Conservation (phyloP, 1,140 invertebrate species). For the Drosophila nebulosa region DNA sequence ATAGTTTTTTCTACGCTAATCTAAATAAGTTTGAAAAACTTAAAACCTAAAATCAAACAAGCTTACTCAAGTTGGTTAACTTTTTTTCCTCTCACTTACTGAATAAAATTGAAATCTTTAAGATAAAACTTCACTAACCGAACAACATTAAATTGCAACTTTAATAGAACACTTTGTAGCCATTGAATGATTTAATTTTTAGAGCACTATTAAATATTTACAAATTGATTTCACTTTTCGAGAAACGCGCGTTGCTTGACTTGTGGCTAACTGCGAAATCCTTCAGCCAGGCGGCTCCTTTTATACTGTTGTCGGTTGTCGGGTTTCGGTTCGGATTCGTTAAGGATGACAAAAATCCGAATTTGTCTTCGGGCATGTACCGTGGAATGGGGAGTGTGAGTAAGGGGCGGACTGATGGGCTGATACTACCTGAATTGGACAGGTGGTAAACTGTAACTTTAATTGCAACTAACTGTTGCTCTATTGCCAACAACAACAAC, state of each 20-base stretch:
- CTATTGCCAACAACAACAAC: neutral
- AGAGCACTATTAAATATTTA: constrained; percentile 13
- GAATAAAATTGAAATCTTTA: neutral
- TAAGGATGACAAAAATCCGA: constrained; percentile 31
- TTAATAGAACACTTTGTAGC: neutral
- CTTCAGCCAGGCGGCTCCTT: constrained; percentile 39
- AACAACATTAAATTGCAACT: neutral
- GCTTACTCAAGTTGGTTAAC: too few species aligned
- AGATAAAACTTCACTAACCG: neutral
- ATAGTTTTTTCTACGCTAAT: too few species aligned
- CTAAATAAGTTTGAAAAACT: too few species aligned
- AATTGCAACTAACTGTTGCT: constrained; percentile 75
- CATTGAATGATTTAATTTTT: neutral
- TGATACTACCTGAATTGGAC: constrained; percentile 26
- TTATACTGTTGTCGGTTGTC: constrained; percentile 46
- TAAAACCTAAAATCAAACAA: too few species aligned
- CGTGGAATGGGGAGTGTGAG: constrained; percentile 9
- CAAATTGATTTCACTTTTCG: constrained; percentile 21
- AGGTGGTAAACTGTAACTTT: constrained; percentile 70
- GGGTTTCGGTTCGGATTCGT: constrained; percentile 26
- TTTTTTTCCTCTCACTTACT: constrained; percentile 14
- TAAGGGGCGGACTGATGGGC: neutral
- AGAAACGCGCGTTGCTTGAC: constrained; percentile 67
- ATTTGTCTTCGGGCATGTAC: constrained; percentile 10
- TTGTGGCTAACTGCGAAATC: constrained; percentile 58